Base-by-base conservation (phyloP, 2,888 invertebrate species). In the Crocallis elinguaria region DNA sequence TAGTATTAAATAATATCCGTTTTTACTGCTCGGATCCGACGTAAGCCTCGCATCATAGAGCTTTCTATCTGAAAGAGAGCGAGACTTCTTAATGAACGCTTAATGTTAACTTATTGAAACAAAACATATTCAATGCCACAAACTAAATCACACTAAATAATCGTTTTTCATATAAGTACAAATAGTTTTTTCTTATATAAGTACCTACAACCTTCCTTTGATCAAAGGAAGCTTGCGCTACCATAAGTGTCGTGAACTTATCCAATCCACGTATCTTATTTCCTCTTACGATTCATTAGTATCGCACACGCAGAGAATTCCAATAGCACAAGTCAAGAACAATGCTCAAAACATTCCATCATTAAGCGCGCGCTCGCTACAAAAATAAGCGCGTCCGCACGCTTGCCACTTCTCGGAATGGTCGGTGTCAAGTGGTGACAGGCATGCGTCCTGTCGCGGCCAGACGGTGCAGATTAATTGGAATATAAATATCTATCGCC, bases 281-380 rank as follows among this genome's bases (percentile, higher is more conserved):
- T 59, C 62, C 62, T 53, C 33, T 38, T 38, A 45, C 43, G 50
- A 45, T 57, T 62, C 59, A 59, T 59, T 62, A 62, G 56, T 45
- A 43, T 19, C 17, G 51, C 49, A 41, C 58, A 51, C 11, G 51
- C 16, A 7, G 14, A 37, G 56, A 58, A 51, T 54, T 51, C 51
- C 37, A 44, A 57, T 57, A 13, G 21, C 25, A 30, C 13, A 42
- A n/a, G n/a, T n/a, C n/a, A n/a, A n/a, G 49, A 43, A 56, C 50
- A 43, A 51, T 51, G 49, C 35, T 13, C 23, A 25, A 27, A 49
- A 35, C 25, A 39, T 33, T 41, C 39, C 35, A 8, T 16, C 33
- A 33, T 33, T 29, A 29, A 9, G 12, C 33, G 38, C 46, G 35
- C 29, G 46, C 38, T 36, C 52, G 44, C 33, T 58, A 61, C 52